Percentiles rank a stretch among this genome's conserved stretches.
Evolutionary conservation across 2,113 vertebrate species (phyloP).

Genomic region (Prinia subflava): DNA sequence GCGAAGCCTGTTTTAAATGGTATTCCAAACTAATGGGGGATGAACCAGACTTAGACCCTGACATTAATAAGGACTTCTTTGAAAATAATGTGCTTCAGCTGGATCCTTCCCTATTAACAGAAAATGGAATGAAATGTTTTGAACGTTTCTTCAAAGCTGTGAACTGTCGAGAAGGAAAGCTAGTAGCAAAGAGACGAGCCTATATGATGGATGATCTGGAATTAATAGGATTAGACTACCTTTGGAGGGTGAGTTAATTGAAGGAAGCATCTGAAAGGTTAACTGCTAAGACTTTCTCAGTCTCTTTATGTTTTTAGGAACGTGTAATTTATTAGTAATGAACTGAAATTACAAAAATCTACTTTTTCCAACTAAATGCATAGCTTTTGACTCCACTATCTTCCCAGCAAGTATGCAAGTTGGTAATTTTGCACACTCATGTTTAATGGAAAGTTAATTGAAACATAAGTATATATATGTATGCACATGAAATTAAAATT

Average conservation of each 20-base stretch:
- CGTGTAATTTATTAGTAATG: neutral
- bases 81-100: constrained; percentile 99
- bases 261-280: neutral
- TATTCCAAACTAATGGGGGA: constrained; percentile 99
- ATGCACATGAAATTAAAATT: neutral
- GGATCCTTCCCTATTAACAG: constrained; percentile 96
- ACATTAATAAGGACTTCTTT: constrained; percentile 99
- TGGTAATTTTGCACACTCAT: neutral
- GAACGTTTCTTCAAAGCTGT: constrained; percentile 99
- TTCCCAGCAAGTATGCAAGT: neutral
- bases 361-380: neutral
- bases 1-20: constrained; percentile 99
- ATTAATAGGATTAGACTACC: constrained; percentile 97
- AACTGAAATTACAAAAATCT: neutral
- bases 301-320: neutral
- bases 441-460: neutral
- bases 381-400: neutral
- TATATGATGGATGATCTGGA: constrained; percentile 99
- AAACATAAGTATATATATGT: neutral
- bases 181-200: constrained; percentile 95
- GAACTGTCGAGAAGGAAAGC: constrained; percentile 98
- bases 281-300: neutral
- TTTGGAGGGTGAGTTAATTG: constrained; percentile 92
- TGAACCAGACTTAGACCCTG: constrained; percentile 97
- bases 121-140: constrained; percentile 99